phyloP scores from a whole-genome alignment of 2,888 invertebrate genomes.

The Eudiplozoon nipponicum region DNA sequence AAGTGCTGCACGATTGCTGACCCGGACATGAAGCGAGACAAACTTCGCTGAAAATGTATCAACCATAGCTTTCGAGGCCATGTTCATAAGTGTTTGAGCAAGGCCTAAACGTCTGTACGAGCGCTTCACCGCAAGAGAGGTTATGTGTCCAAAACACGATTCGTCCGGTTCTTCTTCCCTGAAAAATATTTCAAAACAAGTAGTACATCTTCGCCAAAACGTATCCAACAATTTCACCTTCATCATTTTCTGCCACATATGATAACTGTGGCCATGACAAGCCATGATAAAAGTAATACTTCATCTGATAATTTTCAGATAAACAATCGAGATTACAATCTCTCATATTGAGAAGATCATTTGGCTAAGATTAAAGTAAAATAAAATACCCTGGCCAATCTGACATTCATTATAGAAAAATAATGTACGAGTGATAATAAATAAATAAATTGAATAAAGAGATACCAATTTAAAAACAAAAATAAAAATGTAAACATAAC shows the following conservation, averaged over 20 bases:
- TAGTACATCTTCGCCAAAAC: constrained; percentile 76
- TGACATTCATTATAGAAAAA: constrained; percentile 12
- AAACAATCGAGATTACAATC: constrained; percentile 88
- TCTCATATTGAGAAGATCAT: constrained; percentile 95
- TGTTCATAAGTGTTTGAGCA: constrained; percentile 95
- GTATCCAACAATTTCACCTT: constrained; percentile 59
- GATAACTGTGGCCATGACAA: constrained; percentile 76
- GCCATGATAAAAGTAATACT: constrained; percentile 94
- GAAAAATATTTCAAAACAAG: constrained; percentile 19
- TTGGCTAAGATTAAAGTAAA: constrained; percentile 33
- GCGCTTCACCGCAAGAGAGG: constrained; percentile 77
- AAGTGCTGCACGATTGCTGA: constrained; percentile 76
- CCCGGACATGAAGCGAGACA: constrained; percentile 80
- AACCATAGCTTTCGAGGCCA: constrained; percentile 83
- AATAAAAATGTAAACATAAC: too few relatives aligned
- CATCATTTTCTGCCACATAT: constrained; percentile 89
- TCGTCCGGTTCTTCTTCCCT: constrained; percentile 81
- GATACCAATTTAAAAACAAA: too few relatives aligned
- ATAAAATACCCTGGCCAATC: constrained; percentile 12
- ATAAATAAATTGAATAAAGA: too few relatives aligned
- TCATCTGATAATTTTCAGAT: constrained; percentile 99
- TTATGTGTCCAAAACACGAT: constrained; percentile 82
- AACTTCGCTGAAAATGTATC: constrained; percentile 90
- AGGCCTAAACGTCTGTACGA: constrained; percentile 50
- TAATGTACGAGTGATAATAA: too few relatives aligned